These are phyloP conservation scores for Cyrtonyx montezumae DNA, from an alignment of 2,113 vertebrate genomes.

Conservation along the genomic window DNA sequence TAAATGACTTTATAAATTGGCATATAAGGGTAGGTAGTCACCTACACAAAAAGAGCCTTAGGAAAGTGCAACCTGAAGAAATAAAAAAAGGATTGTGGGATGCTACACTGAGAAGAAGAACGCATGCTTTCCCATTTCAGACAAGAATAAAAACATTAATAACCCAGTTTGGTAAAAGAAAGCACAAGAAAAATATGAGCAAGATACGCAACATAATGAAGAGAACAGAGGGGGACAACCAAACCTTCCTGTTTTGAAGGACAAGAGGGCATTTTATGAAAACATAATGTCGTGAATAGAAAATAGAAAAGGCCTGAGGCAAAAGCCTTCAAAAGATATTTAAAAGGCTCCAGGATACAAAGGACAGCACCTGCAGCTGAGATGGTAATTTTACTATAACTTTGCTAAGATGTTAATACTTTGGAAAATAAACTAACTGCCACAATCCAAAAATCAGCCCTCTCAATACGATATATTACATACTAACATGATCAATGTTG, in stretches of 20 bases:
- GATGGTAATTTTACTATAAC: not conserved
- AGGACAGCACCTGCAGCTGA: not conserved
- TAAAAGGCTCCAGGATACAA: not conserved
- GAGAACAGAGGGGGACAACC: not conserved
- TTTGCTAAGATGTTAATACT: not conserved
- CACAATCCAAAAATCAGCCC: not conserved
- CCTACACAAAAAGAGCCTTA: not conserved
- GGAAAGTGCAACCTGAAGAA: not conserved
- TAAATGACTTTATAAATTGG: not conserved
- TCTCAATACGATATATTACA: not conserved
- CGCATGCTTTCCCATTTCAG: not conserved
- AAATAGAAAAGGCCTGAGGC: not conserved
- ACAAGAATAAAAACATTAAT: not conserved
- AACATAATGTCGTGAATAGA: not conserved
- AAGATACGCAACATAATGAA: not conserved
- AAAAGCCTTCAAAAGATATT: not conserved
- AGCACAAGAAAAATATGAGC: not conserved
- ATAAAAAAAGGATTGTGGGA: not conserved
- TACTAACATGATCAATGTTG: not conserved
- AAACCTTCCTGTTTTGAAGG: slow-evolving; percentile 23
- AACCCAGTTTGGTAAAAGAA: not conserved
- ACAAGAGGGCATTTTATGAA: slow-evolving; percentile 8
- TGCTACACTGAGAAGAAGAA: not conserved
- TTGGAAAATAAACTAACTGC: not conserved
- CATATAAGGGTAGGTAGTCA: not conserved